Evolutionary conservation across 2,797 vertebrate species (phyloP), one percentile per base, ranked within the genome.

Genomic region (Tragelaphus eurycerus): DNA sequence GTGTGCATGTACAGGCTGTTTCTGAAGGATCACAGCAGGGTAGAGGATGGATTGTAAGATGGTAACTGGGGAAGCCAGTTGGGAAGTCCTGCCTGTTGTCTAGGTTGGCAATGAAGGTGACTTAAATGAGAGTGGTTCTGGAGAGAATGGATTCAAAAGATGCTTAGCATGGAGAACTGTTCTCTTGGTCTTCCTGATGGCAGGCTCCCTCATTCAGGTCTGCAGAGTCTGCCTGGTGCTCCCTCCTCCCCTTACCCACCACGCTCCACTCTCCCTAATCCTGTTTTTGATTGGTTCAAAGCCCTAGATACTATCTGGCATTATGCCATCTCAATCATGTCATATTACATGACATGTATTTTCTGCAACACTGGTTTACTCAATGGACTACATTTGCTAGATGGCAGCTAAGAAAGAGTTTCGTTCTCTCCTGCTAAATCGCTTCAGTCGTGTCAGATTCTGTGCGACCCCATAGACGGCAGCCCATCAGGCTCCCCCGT

Each of bases 161-260:
- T 2, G 10, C 46, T 86, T 48, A 86, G 31, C n/a, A 34, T 15
- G 19, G 11, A 23, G 48, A 52, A 6, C 17, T 31, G 23, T 59
- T 55, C 29, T 78, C 60, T n/a, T 25, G 4, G 19, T 27, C 29
- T 27, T 79, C 74, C n/a, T 10, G 5, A 29, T 38, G 15, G 25
- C 6, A 48, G 5, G 7, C 4, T 52, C 13, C 27, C 9, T 78
- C 25, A 9, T 79, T 64, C 29, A 64, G 19, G 34, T 79, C 34
- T 52, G n/a, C 57, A 64, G 71, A 81, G 9, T 21, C 67, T 13
- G 11, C 27, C 48, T 31, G 89, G 64, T 2, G 0, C 55, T 31
- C 48, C 1, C 3, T 23, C 13, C 1, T 1, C 4, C 31, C 4
- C 13, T 7, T 13, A 27, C 43, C 6, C 7, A 3, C 31, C 7